A percentile compares a stretch with the other conserved stretches of the same genome.
Evolutionary conservation across 2,797 vertebrate species (phyloP).

Genomic region (Premnoplex brunnescens): DNA sequence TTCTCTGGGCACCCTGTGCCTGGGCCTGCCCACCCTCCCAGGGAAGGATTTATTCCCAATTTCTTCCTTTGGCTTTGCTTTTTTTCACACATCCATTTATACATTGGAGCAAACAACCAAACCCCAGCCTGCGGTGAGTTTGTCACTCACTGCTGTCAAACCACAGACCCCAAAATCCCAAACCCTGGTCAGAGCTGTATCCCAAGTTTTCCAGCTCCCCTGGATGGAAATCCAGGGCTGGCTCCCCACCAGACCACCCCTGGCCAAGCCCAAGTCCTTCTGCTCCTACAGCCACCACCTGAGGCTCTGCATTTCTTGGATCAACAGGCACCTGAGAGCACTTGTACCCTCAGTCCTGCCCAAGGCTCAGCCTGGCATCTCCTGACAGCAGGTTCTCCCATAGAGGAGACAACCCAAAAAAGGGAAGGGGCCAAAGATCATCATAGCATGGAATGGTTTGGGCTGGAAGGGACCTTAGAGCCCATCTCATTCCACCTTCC

Average conservation of each 20-base stretch:
- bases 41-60: neutral
- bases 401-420: neutral
- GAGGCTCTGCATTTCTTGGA: neutral
- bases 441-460: neutral
- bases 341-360: too few species aligned
- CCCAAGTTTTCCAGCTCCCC: neutral
- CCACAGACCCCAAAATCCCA: neutral
- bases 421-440: neutral
- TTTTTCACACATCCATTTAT: neutral
- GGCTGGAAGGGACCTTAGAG: neutral
- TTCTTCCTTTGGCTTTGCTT: neutral
- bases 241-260: neutral
- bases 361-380: too few species aligned
- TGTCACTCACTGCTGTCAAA: neutral
- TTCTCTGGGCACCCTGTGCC: neutral
- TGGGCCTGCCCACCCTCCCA: neutral
- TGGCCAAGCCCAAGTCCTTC: rapidly evolving
- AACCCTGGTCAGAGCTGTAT: rapidly evolving
- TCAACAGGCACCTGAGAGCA: rapidly evolving
- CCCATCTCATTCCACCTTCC: neutral
- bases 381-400: neutral
- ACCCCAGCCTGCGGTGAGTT: rapidly evolving
- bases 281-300: neutral
- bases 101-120: too few species aligned
- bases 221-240: neutral